phyloP scores from a whole-genome alignment of 1,140 invertebrate genomes.

The Saccostrea glomerata region DNA sequence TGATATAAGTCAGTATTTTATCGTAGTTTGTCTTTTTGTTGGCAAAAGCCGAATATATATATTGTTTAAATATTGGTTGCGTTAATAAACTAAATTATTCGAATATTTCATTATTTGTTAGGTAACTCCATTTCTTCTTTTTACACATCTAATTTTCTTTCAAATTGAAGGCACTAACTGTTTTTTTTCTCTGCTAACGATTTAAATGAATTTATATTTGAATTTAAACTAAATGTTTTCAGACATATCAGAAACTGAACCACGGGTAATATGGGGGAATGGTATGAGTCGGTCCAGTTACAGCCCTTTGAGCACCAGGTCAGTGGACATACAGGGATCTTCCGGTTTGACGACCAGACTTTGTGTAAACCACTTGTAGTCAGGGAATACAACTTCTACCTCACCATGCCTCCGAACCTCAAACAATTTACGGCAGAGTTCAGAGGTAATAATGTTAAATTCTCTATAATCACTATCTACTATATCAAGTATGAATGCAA shows the following conservation, averaged over 20 bases:
- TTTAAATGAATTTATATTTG: too few species aligned
- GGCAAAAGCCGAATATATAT: too few species aligned
- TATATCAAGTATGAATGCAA: too few species aligned
- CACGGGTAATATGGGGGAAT: background rate
- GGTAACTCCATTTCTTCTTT: too few species aligned
- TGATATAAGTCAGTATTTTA: too few species aligned
- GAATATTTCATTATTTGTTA: too few species aligned
- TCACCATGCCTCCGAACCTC: slow-evolving; percentile 93
- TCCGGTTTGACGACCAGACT: slow-evolving; percentile 92
- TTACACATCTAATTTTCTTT: too few species aligned
- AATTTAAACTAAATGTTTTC: background rate
- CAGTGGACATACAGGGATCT: slow-evolving; percentile 92
- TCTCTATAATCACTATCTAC: background rate
- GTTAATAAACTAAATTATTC: too few species aligned
- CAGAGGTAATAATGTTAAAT: slow-evolving; percentile 41
- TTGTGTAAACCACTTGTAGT: slow-evolving; percentile 96
- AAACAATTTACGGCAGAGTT: slow-evolving; percentile 95
- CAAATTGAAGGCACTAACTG: too few species aligned
- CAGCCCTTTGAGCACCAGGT: slow-evolving; percentile 80
- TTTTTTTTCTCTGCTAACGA: too few species aligned
- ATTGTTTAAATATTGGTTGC: too few species aligned
- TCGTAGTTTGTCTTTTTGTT: too few species aligned
- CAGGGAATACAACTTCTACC: slow-evolving; percentile 94
- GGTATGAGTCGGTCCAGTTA: slow-evolving; percentile 72
- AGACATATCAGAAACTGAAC: background rate